Evolutionary conservation across 2,113 vertebrate species (phyloP), one percentile per base, ranked within the genome.

Genomic region (Fregetta grallaria): DNA sequence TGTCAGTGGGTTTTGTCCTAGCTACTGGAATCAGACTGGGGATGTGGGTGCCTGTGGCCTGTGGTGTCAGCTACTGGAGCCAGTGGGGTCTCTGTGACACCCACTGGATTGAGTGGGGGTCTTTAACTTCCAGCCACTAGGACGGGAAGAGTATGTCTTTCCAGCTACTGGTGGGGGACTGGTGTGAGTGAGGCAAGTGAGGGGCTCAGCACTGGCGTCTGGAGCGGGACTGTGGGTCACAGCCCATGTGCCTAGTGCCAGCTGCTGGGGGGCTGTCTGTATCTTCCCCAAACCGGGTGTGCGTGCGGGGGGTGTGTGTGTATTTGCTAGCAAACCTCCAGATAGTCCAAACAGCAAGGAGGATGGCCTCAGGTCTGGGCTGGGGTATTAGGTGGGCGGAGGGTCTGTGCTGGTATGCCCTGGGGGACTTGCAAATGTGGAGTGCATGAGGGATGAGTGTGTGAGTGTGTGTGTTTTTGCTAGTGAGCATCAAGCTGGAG

Each of bases 131-230:
- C 50, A 89, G 42, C 7, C 27, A 6, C 56, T 62, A 2, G 15
- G 23, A 7, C 4, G 18, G 61, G 18, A 75, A 2, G 5, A 8
- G 15, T 11, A 9, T 36, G 21, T 16, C 7, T 25, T 65, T 42
- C 47, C 47, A 50, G 61, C 16, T 75, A 2, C 66, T 30, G 49
- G 18, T 17, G 5, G 3, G 12, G 13, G 9, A 7, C 3, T 15
- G 25, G 7, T 16, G 6, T 40, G 68, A 90, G 29, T 38, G 44
- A 80, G 25, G 44, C 18, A 29, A 55, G 9, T 34, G 44, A 59
- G 23, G 3, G 23, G 22, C 49, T 67, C 13, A 12, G 47, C n/a
- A 9, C 9, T n/a, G 47, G 52, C 0, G 0, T 23, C n/a, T 75
- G 67, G 32, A 72, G n/a, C 3, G 12, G 38, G 23, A 22, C 36